A percentile compares a stretch with the other conserved stretches of the same genome.
Conservation (phyloP, 1,140 invertebrate species). For the Trichonephila clavipes region DNA sequence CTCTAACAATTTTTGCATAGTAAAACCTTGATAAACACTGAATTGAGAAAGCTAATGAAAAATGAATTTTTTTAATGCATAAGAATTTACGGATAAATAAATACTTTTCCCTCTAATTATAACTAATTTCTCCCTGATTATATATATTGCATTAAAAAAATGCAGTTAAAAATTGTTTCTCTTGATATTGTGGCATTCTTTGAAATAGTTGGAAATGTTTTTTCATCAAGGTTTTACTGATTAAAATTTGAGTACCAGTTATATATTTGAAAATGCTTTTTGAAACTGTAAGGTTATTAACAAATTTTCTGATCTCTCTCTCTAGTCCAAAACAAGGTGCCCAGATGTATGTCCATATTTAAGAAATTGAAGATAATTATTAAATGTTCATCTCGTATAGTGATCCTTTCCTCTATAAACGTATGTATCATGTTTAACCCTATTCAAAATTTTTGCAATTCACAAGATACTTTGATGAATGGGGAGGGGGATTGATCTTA, state of each 20-base stretch:
- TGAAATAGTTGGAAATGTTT: too few species aligned
- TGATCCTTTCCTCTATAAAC: neutral
- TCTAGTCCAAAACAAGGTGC: slow-evolving; percentile 70
- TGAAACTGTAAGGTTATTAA: neutral
- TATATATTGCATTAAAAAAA: too few species aligned
- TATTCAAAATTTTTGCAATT: slow-evolving; percentile 3
- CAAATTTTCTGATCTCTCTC: slow-evolving; percentile 12
- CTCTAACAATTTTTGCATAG: too few species aligned
- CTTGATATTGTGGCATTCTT: too few species aligned
- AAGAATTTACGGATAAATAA: too few species aligned
- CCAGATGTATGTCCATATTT: slow-evolving; percentile 54
- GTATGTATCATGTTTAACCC: neutral
- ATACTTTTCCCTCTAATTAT: too few species aligned
- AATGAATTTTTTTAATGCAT: too few species aligned
- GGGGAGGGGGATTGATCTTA: neutral
- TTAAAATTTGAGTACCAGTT: neutral
- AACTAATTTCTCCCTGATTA: too few species aligned
- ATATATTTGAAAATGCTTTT: neutral
- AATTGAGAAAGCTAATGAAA: too few species aligned
- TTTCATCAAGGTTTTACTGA: neutral
- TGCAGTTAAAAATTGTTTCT: too few species aligned
- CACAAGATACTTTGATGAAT: neutral
- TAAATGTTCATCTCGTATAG: neutral
- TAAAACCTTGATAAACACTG: too few species aligned
- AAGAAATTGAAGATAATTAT: neutral